Base-by-base conservation (phyloP, 2,113 vertebrate genomes). In the Podocnemis expansa region DNA sequence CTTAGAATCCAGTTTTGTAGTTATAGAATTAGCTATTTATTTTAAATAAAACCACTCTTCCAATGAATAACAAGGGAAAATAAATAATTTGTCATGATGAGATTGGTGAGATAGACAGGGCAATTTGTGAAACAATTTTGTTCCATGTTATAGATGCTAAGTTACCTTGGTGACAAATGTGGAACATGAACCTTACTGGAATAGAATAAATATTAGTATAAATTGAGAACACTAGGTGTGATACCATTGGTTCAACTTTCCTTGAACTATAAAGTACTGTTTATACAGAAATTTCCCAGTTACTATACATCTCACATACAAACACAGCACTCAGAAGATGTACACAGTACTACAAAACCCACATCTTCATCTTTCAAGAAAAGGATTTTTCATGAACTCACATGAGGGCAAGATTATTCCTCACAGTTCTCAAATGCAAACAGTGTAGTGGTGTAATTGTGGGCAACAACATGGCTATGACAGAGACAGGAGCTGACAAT, bases 21-120 rank as follows among this genome's bases (percentile, higher is more conserved):
- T 82, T 88, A 93, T 51, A 82, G 78, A 86, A 91, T 82, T 91
- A 86, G 84, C 82, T 90, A 43, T 93, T 93, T 94, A 95, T 89
- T 94, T 96, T 89, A 90, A 96, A 92, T 84, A 78, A 93, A 94
- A 82, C 29, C 10, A 14, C 54, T 93, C 55, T 94, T 94, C 91
- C 88, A 93, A 70, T 14, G 56, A 73, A 84, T 41, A 90, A 82
- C 19, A n/a, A 89, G 60, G n/a, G 60, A n/a, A 94, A 93, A 63
- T 78, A 94, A 90, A 93, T 90, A 89, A 85, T 87, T 85, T 2
- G 38, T 89, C 88, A 91, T 47, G 70, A 82, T 84, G 89, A 55
- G 88, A 87, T 52, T 52, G 51, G 51, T 52, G 51, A 52, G 51
- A 52, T 52, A 52, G 51, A 52, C 14, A 16, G 51, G 51, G 51